These are phyloP conservation scores for Papilio xuthus DNA, from an alignment of 1,140 invertebrate genomes.

Conservation along the genomic window DNA sequence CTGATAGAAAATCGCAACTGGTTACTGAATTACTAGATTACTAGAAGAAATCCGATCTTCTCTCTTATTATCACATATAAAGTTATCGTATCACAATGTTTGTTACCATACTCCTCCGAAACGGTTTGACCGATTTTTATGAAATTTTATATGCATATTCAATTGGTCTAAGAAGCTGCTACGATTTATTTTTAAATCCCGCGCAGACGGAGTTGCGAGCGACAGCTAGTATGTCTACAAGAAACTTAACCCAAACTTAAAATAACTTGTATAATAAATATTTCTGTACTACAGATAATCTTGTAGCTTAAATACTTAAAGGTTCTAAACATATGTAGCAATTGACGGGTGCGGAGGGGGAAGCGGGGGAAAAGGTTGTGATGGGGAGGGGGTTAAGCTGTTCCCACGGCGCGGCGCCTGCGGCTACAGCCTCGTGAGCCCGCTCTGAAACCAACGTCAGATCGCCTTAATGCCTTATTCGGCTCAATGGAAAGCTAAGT, in stretches of 20 bases:
- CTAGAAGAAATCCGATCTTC: too few species aligned
- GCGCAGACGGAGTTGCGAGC: too few species aligned
- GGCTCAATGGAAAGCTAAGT: neutral
- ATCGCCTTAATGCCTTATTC: conserved; percentile 11
- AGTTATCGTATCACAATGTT: too few species aligned
- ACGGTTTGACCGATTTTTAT: too few species aligned
- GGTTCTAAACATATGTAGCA: neutral
- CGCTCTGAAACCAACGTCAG: conserved; percentile 39
- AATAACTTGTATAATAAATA: neutral
- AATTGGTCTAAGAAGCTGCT: too few species aligned
- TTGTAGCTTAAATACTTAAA: neutral
- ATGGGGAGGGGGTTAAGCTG: conserved; percentile 29
- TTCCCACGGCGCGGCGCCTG: conserved; percentile 45
- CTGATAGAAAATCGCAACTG: too few species aligned
- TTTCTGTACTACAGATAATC: neutral
- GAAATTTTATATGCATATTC: too few species aligned
- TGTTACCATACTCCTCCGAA: too few species aligned
- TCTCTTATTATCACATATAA: too few species aligned
- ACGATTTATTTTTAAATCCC: too few species aligned
- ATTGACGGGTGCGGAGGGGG: neutral
- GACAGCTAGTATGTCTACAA: too few species aligned
- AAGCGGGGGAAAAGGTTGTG: neutral
- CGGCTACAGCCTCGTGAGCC: conserved; percentile 42
- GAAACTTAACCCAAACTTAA: neutral
- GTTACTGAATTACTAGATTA: too few species aligned